These are phyloP conservation scores for Pharmacophagus antenor DNA, from an alignment of 2,888 invertebrate genomes.

Conservation along the genomic window DNA sequence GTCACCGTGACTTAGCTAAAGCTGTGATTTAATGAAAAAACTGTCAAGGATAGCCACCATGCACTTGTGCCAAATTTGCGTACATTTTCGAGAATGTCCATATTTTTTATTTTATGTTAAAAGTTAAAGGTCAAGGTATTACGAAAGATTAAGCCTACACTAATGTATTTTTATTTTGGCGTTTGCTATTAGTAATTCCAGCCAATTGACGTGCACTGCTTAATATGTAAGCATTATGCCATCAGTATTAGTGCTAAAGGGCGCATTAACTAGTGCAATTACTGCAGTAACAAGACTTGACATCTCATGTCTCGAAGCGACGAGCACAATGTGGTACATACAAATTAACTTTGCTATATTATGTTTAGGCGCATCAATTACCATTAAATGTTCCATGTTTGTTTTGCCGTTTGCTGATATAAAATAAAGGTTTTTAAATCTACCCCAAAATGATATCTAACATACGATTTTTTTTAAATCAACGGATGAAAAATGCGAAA, in stretches of 20 bases:
- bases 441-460: no score
- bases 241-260: neutral
- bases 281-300: neutral
- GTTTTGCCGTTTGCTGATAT: no score
- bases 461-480: no score
- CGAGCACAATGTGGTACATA: no score
- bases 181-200: no score
- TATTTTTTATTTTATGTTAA: conserved; percentile 17
- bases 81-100: conserved; percentile 9
- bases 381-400: no score
- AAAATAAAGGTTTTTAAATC: no score
- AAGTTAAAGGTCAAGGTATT: conserved; percentile 20
- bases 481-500: no score
- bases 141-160: neutral
- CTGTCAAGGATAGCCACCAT: conserved; percentile 19
- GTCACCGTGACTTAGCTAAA: neutral
- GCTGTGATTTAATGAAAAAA: conserved; percentile 7
- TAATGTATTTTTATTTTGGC: neutral
- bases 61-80: conserved; percentile 25
- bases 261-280: no score
- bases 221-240: neutral
- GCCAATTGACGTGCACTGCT: neutral
- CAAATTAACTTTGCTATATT: no score
- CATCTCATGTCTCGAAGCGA: no score
- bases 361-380: no score